Evolutionary conservation across 2,888 invertebrate genomes (phyloP), one percentile per base, ranked within the genome.

Genomic region (Sphaerophoria taeniata): DNA sequence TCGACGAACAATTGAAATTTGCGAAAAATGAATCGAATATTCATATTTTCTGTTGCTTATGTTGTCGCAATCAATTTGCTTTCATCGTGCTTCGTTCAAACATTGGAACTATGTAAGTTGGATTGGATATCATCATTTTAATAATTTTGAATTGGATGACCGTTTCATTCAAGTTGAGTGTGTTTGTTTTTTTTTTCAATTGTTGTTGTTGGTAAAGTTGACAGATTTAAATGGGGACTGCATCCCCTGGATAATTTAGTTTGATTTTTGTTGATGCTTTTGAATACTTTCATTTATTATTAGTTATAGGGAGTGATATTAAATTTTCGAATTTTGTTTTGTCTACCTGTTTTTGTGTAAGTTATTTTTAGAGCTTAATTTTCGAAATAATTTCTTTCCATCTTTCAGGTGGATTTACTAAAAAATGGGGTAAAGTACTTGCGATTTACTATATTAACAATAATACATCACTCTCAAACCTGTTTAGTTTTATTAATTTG

Each of bases 341-440:
- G 16, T 63, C 36, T 63, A 49, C 43, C 63, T 73, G 65, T 43
- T 51, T n/a, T 73, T n/a, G 36, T 36, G 39, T 60, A 3, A 51
- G 31, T 47, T 45, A 55, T 53, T 58, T 51, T 24, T 24, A 24
- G 61, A 85, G 73, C 47, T 77, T 51, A 73, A 77, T 53, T 65
- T 70, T 36, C 1, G 49, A 14, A 7, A 51, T 51, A 39, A 24
- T 60, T 58, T 60, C 24, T 60, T 60, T 60, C 12, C 39, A 39
- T 65, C 36, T 85, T 85, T 73, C 85, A 85, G 81, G 85, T 85
- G 85, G 81, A 85, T 85, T 81, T 70, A 72, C 77, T 24, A 85
- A 85, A 70, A 51, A 85, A 49, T 77, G 63, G 81, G 85, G 85
- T 85, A 85, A 76, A 7, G 78, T 83, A 83, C 63, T 33, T 36